phyloP scores from a whole-genome alignment of 2,797 vertebrate species.

The Morus bassanus region DNA sequence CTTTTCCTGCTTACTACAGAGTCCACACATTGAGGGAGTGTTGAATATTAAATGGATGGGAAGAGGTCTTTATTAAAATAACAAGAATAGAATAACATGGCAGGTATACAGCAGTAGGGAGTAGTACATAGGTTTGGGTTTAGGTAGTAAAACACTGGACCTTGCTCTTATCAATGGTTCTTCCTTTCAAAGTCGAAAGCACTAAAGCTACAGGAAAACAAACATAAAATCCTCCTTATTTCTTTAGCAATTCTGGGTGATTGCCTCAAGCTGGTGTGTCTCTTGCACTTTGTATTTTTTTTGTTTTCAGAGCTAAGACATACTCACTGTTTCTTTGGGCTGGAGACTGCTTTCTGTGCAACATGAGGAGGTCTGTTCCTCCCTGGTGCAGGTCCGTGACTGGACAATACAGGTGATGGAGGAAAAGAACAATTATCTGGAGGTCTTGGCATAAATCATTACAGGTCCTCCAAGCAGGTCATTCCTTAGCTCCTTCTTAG shows the following conservation, averaged over 20 bases:
- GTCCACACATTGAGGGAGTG: accelerated
- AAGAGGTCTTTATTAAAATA: not conserved
- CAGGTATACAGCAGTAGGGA: not conserved
- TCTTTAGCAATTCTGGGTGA: not conserved
- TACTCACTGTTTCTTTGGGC: not conserved
- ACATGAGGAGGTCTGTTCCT: not conserved
- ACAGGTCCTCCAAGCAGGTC: not conserved
- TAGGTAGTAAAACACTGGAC: not conserved
- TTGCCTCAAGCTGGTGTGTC: not conserved
- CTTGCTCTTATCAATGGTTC: not conserved
- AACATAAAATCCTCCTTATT: not conserved
- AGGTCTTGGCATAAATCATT: slow-evolving; percentile 34
- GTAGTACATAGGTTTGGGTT: not conserved
- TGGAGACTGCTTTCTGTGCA: not conserved
- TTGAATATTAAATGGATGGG: not conserved
- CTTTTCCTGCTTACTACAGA: not conserved
- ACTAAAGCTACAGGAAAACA: not conserved
- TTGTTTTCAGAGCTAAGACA: not conserved
- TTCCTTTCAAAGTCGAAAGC: not conserved
- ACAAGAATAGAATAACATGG: not conserved
- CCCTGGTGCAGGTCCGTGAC: slow-evolving; percentile 2
- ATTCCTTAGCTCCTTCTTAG: slow-evolving; percentile 37
- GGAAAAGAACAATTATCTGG: not conserved
- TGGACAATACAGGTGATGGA: not conserved
- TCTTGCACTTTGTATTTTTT: not conserved